phyloP scores from a whole-genome alignment of 2,113 vertebrate species.

The Artemisiospiza belli region DNA sequence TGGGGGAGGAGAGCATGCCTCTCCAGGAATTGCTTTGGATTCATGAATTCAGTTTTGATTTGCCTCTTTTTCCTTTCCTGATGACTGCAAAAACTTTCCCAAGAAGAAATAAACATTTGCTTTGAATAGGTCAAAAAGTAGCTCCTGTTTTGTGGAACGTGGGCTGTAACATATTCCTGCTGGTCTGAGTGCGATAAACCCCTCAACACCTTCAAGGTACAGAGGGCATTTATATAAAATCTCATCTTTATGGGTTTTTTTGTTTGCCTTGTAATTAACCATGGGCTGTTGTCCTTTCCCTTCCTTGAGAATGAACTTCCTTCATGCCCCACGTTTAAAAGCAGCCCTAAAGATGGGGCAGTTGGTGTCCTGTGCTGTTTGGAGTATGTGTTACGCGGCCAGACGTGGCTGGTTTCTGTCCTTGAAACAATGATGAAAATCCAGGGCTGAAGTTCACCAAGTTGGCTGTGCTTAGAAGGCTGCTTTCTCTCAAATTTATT shows the following conservation, averaged over 20 bases:
- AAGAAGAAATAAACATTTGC: background rate
- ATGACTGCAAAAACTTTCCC: background rate
- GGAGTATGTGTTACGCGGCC: rapidly evolving
- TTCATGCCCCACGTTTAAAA: background rate
- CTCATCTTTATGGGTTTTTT: background rate
- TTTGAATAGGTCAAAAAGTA: background rate
- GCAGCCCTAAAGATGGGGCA: background rate
- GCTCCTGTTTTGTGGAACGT: background rate
- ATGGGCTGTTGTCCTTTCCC: background rate
- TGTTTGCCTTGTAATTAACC: background rate
- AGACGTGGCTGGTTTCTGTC: background rate
- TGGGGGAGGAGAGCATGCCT: background rate
- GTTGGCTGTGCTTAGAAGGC: background rate
- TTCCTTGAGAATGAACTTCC: background rate
- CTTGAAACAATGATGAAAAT: background rate
- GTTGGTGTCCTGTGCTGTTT: background rate
- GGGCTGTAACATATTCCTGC: background rate
- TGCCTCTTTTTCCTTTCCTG: background rate
- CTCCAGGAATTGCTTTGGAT: slow-evolving; percentile 26
- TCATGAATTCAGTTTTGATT: slow-evolving; percentile 15
- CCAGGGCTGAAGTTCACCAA: background rate
- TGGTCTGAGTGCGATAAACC: background rate
- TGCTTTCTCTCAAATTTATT: background rate
- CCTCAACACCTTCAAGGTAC: background rate
- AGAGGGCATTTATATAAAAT: background rate